Conservation (phyloP, 2,113 vertebrate species). For the Corythoichthys intestinalis region DNA sequence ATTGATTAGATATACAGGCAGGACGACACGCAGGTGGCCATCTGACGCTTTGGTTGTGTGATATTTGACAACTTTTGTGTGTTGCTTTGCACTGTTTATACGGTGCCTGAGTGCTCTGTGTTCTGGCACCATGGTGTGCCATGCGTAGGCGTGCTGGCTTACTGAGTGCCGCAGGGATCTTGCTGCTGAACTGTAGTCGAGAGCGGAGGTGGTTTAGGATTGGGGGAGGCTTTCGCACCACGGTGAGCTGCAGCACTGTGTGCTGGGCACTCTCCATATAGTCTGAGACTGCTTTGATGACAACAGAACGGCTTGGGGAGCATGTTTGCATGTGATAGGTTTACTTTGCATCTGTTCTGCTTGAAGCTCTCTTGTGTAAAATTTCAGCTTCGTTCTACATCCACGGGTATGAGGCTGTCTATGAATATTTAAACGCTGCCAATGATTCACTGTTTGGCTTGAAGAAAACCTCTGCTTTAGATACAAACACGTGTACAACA, state of each 20-base stretch:
- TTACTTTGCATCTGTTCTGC: slow-evolving; percentile 45
- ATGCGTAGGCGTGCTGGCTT: slow-evolving; percentile 59
- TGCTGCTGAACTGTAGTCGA: slow-evolving; percentile 48
- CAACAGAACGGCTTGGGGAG: slow-evolving; percentile 32
- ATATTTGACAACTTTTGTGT: slow-evolving; percentile 52
- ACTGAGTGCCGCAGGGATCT: slow-evolving; percentile 53
- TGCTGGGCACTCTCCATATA: slow-evolving; percentile 39
- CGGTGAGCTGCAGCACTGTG: slow-evolving; percentile 32
- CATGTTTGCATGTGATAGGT: slow-evolving; percentile 47
- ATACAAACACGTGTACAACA: slow-evolving; percentile 17
- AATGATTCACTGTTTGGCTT: slow-evolving; percentile 43
- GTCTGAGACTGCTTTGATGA: slow-evolving; percentile 44
- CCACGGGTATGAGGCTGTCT: slow-evolving; percentile 17
- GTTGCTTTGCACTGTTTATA: slow-evolving; percentile 47
- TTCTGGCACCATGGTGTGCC: slow-evolving; percentile 54
- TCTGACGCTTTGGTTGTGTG: slow-evolving; percentile 34
- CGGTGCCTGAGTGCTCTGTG: slow-evolving; percentile 43
- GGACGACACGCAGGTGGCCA: slow-evolving; percentile 33
- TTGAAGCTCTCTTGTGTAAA: slow-evolving; percentile 36
- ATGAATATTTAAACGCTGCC: slow-evolving; percentile 35
- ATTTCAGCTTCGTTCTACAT: slow-evolving; percentile 21
- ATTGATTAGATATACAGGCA: slow-evolving; percentile 26
- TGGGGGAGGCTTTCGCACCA: slow-evolving; percentile 14
- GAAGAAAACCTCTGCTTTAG: slow-evolving; percentile 30
- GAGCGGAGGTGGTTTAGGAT: slow-evolving; percentile 31